Conservation (phyloP, 2,797 vertebrate genomes). For the Takifugu rubripes region DNA sequence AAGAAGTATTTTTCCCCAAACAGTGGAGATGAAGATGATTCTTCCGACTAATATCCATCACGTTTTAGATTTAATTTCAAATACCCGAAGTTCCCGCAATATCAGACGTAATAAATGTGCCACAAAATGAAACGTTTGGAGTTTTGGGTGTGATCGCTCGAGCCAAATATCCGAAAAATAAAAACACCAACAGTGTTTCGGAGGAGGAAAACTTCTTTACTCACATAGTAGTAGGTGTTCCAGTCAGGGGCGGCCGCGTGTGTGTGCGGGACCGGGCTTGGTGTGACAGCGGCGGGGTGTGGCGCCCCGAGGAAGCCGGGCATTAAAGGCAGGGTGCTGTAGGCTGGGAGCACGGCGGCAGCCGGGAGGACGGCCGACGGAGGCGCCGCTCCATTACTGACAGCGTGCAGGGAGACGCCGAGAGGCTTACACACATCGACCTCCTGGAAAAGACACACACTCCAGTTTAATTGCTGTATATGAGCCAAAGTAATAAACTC, state of each 20-base stretch:
- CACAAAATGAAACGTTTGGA: neutral
- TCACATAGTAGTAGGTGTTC: slow-evolving; percentile 74
- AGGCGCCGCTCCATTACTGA: slow-evolving; percentile 68
- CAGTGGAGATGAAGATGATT: too few species aligned
- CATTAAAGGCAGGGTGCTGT: slow-evolving; percentile 77
- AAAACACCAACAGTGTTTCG: neutral
- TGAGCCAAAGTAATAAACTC: too few species aligned
- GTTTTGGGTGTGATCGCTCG: neutral
- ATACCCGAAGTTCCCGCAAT: neutral
- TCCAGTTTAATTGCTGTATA: too few species aligned
- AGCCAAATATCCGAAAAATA: neutral
- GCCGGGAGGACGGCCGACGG: slow-evolving; percentile 68
- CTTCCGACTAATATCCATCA: too few species aligned
- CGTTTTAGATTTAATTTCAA: neutral
- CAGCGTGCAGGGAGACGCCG: slow-evolving; percentile 68
- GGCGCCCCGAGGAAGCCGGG: slow-evolving; percentile 74
- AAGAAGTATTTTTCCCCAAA: too few species aligned
- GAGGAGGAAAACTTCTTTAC: slow-evolving; percentile 14
- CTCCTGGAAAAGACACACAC: slow-evolving; percentile 52
- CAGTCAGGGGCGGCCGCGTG: slow-evolving; percentile 66
- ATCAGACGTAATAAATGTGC: neutral
- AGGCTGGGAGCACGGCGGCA: slow-evolving; percentile 68
- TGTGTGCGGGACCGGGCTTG: slow-evolving; percentile 46
- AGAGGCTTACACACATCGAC: slow-evolving; percentile 74
- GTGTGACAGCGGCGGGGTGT: slow-evolving; percentile 54